Conservation (phyloP, 2,113 vertebrate species). For the Alaudala cheleensis region DNA sequence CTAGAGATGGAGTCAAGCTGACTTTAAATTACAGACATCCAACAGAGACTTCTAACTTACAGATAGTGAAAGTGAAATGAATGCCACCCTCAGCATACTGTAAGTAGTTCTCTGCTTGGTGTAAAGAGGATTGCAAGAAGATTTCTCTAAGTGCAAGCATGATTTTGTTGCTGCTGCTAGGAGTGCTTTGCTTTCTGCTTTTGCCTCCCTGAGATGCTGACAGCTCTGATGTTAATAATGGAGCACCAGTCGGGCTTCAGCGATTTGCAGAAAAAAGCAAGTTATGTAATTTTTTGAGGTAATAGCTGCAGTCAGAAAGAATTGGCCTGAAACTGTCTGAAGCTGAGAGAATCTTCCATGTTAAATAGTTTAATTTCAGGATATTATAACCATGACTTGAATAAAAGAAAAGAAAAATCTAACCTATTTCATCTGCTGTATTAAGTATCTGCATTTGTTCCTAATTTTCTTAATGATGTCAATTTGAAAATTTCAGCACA, state of each 20-base stretch:
- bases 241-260: slow-evolving; percentile 31
- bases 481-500: slow-evolving; percentile 43
- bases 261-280: slow-evolving; percentile 49
- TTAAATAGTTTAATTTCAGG: slow-evolving; percentile 65
- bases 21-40: neutral
- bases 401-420: neutral
- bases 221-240: slow-evolving; percentile 67
- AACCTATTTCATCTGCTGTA: neutral
- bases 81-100: neutral
- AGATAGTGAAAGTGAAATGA: slow-evolving; percentile 3
- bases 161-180: slow-evolving; percentile 42
- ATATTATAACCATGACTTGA: slow-evolving; percentile 35
- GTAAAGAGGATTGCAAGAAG: slow-evolving; percentile 50
- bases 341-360: slow-evolving; percentile 25
- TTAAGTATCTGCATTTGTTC: slow-evolving; percentile 11
- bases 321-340: slow-evolving; percentile 67
- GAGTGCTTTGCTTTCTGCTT: slow-evolving; percentile 50
- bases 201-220: slow-evolving; percentile 42
- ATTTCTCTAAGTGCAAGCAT: slow-evolving; percentile 24
- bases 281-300: slow-evolving; percentile 60
- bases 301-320: slow-evolving; percentile 58
- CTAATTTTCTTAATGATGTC: slow-evolving; percentile 29
- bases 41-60: neutral
- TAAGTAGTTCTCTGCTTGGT: slow-evolving; percentile 27
- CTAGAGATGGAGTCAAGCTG: neutral